Conservation (phyloP, 2,888 invertebrate species). For the Ectobius pallidus region DNA sequence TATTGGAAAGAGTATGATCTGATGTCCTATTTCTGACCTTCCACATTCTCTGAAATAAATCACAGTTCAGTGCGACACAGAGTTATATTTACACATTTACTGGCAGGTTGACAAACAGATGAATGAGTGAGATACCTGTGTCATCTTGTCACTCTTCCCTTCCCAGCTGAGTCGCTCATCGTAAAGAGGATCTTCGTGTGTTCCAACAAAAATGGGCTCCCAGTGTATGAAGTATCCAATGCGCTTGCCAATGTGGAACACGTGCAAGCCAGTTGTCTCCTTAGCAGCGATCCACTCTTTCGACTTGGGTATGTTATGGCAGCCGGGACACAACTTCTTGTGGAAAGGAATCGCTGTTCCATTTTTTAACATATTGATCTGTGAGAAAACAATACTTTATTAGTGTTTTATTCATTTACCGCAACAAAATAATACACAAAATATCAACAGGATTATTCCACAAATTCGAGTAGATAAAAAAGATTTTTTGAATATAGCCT, state of each 20-base stretch:
- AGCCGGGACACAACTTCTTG: constrained; percentile 85
- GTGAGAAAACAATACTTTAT: constrained; percentile 29
- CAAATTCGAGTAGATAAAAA: no score
- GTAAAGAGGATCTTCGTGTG: constrained; percentile 85
- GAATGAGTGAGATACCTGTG: no score
- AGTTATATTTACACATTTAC: no score
- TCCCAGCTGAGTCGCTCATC: constrained; percentile 94
- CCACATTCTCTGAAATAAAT: no score
- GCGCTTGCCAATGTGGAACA: constrained; percentile 85
- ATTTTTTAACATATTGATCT: constrained; percentile 72
- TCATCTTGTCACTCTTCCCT: constrained; percentile 95
- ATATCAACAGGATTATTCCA: no score
- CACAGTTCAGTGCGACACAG: no score
- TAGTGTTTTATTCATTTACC: no score
- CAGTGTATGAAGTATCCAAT: constrained; percentile 80
- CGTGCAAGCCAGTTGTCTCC: constrained; percentile 73
- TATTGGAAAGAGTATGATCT: no score
- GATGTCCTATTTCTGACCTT: no score
- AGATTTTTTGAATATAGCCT: no score
- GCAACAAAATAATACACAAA: no score
- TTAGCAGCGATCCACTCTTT: constrained; percentile 81
- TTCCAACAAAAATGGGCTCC: constrained; percentile 95
- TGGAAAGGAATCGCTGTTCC: constrained; percentile 90
- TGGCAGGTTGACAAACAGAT: no score
- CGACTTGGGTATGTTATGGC: constrained; percentile 86